These are phyloP conservation scores for Macrochelys suwanniensis DNA, from an alignment of 2,797 vertebrate species.

Conservation along the genomic window DNA sequence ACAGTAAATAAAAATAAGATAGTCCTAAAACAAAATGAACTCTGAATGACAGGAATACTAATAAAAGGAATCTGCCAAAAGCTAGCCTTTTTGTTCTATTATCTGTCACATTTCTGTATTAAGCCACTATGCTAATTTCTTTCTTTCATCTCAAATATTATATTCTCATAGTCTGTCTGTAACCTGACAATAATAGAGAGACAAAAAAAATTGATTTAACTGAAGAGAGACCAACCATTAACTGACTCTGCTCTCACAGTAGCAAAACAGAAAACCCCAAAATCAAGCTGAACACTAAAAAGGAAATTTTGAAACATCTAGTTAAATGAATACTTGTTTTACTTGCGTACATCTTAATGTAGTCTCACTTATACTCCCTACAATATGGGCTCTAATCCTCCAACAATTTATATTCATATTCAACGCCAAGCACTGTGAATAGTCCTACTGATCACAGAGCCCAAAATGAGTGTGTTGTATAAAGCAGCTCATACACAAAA, in stretches of 20 bases:
- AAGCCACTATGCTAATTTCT: background rate
- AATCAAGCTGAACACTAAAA: background rate
- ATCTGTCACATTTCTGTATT: fast-evolving
- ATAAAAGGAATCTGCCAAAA: background rate
- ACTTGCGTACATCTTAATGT: fast-evolving
- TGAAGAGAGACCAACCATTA: background rate
- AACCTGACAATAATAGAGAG: background rate
- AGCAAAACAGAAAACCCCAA: background rate
- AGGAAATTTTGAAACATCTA: background rate
- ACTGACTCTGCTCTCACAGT: background rate
- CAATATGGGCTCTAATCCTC: background rate
- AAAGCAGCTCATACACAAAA: background rate
- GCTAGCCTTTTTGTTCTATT: background rate
- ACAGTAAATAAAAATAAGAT: background rate
- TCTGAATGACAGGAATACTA: background rate
- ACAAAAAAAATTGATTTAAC: background rate
- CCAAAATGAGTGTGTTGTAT: fast-evolving
- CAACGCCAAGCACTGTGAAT: background rate
- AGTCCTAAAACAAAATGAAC: background rate
- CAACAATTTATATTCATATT: background rate
- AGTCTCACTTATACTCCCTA: background rate
- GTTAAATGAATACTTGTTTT: background rate
- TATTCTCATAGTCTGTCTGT: background rate
- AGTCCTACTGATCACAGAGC: background rate
- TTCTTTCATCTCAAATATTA: background rate